These are phyloP conservation scores for Drosophila aldrichi DNA, from an alignment of 2,888 invertebrate species.

Conservation along the genomic window DNA sequence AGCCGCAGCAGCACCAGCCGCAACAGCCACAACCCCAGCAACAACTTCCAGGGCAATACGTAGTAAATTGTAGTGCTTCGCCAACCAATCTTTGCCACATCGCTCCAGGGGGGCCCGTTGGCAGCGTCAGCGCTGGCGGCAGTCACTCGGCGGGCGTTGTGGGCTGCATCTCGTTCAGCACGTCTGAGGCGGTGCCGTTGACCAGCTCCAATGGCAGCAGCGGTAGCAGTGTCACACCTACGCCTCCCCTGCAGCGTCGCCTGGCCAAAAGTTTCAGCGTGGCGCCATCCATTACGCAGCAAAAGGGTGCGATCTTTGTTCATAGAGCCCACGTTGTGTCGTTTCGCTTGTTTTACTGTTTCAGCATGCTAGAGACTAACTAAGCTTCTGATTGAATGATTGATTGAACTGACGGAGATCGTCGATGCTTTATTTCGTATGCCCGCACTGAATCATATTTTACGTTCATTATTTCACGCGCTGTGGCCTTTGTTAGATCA, in stretches of 20 bases:
- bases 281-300: conserved; percentile 88
- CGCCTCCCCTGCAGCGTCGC: conserved; percentile 94
- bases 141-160: conserved; percentile 84
- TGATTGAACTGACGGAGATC: neutral
- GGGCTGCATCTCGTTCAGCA: conserved; percentile 79
- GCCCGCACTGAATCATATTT: conserved; percentile 19
- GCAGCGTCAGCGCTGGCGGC: conserved; percentile 83
- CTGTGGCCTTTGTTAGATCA: conserved; percentile 12
- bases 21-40: conserved; percentile 39
- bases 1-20: conserved; percentile 29
- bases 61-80: conserved; percentile 37
- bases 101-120: conserved; percentile 32
- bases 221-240: conserved; percentile 86
- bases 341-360: conserved; percentile 34
- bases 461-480: conserved; percentile 29
- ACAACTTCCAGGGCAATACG: conserved; percentile 47
- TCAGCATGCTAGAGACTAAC: conserved; percentile 18
- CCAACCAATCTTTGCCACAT: conserved; percentile 39
- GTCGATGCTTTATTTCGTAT: neutral
- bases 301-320: conserved; percentile 84
- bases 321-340: conserved; percentile 28
- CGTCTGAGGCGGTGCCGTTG: conserved; percentile 41
- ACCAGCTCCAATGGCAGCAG: conserved; percentile 38
- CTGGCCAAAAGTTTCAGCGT: conserved; percentile 97
- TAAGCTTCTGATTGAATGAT: conserved; percentile 1